These are phyloP conservation scores for Chionis minor DNA, from an alignment of 2,113 vertebrate genomes.

Conservation along the genomic window DNA sequence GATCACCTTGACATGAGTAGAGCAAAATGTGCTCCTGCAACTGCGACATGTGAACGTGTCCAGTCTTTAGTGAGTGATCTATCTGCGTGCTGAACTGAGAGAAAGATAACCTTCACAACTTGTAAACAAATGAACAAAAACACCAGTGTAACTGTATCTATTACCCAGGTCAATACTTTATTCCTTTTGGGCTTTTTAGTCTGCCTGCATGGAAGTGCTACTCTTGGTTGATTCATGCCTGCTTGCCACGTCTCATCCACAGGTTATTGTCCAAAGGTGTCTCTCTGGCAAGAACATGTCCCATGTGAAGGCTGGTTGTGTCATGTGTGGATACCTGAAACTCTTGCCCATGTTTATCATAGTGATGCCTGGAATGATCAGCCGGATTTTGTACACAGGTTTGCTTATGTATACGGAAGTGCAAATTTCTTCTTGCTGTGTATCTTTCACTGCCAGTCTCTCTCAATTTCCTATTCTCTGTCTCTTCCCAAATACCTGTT, in stretches of 20 bases:
- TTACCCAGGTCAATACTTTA: background rate
- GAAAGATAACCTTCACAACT: background rate
- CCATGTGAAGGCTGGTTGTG: constrained; percentile 93
- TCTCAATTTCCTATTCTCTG: background rate
- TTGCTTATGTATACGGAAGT: background rate
- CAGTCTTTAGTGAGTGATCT: background rate
- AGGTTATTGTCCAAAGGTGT: constrained; percentile 98
- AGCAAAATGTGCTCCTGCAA: background rate
- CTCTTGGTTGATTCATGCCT: background rate
- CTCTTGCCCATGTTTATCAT: constrained; percentile 96
- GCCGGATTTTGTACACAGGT: constrained; percentile 92
- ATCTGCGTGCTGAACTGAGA: background rate
- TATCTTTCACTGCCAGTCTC: background rate
- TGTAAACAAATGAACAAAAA: background rate
- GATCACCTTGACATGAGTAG: background rate
- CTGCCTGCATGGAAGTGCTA: background rate
- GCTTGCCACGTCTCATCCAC: background rate
- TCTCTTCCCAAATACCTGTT: background rate
- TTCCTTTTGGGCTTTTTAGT: background rate
- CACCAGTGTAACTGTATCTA: background rate
- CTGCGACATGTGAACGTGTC: background rate
- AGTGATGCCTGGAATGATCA: constrained; percentile 95
- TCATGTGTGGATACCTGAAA: constrained; percentile 93
- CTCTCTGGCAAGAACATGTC: constrained; percentile 96
- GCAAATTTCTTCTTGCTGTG: background rate